phyloP scores from a whole-genome alignment of 2,797 vertebrate species.

The Anomalospiza imberbis region DNA sequence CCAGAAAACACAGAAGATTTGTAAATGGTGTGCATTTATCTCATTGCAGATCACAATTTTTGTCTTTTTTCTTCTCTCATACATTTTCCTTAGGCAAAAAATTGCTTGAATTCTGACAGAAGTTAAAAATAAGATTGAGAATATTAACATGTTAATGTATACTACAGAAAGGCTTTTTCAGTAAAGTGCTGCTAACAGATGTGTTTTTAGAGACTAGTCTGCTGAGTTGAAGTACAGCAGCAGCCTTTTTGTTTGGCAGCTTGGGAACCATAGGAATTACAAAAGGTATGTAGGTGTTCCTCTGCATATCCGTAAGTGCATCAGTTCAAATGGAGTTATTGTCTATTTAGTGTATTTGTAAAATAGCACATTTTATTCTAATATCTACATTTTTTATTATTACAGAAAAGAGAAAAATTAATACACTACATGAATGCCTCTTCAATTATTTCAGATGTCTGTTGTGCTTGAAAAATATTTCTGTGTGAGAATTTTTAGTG shows the following conservation, averaged over 20 bases:
- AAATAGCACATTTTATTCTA: neutral
- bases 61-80: neutral
- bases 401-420: neutral
- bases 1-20: neutral
- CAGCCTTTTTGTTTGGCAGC: neutral
- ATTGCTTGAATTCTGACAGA: neutral
- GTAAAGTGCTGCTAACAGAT: neutral
- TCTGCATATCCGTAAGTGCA: neutral
- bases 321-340: neutral
- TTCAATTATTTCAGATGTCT: neutral
- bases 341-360: neutral
- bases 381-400: neutral
- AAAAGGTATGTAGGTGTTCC: neutral
- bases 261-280: neutral
- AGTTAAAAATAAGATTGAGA: neutral
- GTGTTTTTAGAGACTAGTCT: neutral
- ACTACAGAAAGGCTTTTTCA: neutral
- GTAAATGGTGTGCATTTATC: neutral
- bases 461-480: neutral
- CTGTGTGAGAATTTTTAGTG: neutral
- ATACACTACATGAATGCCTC: neutral
- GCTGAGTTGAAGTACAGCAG: neutral
- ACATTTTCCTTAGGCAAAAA: neutral
- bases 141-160: neutral
- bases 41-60: neutral